Evolutionary conservation across 2,797 vertebrate genomes (phyloP).

Genomic region (Lagodon rhomboides): DNA sequence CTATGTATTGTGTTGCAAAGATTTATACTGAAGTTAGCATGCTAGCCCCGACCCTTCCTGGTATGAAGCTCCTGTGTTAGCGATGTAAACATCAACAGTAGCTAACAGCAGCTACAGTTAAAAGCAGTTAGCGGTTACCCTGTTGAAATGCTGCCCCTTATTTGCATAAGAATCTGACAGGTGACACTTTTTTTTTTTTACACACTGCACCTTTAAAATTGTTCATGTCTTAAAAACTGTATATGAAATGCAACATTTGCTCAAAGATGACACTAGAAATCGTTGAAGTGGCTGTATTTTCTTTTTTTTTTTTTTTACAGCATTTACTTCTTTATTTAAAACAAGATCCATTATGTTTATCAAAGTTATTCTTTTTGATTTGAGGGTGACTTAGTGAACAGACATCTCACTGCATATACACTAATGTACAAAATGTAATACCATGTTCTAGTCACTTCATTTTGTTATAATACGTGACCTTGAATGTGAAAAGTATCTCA

Average conservation of each 20-base stretch:
- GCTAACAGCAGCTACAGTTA: too few species aligned
- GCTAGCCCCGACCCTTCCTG: too few species aligned
- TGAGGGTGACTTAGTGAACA: background rate
- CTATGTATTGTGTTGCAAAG: too few species aligned
- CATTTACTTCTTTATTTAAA: background rate
- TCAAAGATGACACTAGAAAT: background rate
- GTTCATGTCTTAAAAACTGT: background rate
- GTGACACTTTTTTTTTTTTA: too few species aligned
- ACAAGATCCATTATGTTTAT: background rate
- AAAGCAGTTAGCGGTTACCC: too few species aligned
- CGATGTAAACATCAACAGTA: too few species aligned
- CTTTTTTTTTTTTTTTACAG: background rate
- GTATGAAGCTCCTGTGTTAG: too few species aligned
- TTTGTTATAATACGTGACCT: too few species aligned
- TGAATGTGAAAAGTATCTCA: too few species aligned
- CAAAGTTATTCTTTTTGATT: background rate
- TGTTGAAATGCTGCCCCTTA: too few species aligned
- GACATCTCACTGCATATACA: background rate
- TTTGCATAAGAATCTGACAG: too few species aligned
- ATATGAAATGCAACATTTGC: background rate
- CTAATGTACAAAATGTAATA: background rate
- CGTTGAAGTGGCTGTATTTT: background rate
- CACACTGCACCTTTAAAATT: background rate
- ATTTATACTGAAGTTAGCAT: too few species aligned
- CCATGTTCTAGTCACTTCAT: background rate